These are phyloP conservation scores for Oreochromis niloticus DNA, from an alignment of 2,113 vertebrate genomes.

Conservation along the genomic window DNA sequence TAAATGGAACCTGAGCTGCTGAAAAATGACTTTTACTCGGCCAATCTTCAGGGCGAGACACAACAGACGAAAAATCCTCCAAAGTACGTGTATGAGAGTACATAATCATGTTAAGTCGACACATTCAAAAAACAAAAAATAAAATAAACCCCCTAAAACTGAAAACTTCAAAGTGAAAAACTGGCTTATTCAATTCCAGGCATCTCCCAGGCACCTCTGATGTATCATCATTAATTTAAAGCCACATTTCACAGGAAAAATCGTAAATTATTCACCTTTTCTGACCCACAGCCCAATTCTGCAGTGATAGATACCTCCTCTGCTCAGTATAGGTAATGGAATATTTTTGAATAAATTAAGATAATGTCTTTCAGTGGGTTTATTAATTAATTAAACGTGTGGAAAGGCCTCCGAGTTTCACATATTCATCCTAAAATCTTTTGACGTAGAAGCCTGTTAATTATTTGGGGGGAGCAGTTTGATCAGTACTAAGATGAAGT, in stretches of 20 bases:
- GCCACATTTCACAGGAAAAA: background rate
- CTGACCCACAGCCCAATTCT: background rate
- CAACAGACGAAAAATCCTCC: background rate
- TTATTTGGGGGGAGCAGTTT: background rate
- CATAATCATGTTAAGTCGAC: background rate
- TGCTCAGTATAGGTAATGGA: background rate
- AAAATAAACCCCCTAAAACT: background rate
- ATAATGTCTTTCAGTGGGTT: background rate
- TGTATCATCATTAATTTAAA: conserved; percentile 22
- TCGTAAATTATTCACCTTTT: conserved; percentile 4
- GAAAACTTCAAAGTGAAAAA: background rate
- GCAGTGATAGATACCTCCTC: background rate
- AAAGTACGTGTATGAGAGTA: background rate
- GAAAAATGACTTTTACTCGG: background rate
- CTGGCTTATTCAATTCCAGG: background rate
- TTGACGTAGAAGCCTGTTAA: background rate
- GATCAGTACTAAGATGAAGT: background rate
- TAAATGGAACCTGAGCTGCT: background rate
- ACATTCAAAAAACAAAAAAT: background rate
- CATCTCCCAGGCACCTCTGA: background rate
- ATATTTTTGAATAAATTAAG: background rate
- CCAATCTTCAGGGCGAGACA: background rate
- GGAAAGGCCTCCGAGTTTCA: background rate
- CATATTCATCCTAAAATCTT: background rate
- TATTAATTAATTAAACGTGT: background rate